A percentile compares a stretch with the other conserved stretches of the same genome.
These are phyloP conservation scores for Tyrophagus putrescentiae DNA, from an alignment of 1,140 invertebrate genomes.

Conservation along the genomic window DNA sequence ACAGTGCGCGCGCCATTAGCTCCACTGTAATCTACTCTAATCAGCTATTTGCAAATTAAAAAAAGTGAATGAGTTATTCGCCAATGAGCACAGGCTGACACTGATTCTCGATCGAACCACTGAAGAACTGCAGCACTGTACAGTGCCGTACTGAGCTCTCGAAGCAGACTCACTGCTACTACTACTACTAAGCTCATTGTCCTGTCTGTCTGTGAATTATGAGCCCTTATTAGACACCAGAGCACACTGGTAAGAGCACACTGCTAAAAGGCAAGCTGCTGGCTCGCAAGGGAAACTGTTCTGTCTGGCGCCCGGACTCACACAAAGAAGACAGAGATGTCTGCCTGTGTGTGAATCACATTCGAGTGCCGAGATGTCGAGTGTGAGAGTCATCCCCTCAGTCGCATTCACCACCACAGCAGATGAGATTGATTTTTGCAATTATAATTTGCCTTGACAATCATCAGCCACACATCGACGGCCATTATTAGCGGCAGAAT, in stretches of 20 bases:
- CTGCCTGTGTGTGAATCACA: no score
- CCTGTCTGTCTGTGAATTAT: conserved; percentile 4
- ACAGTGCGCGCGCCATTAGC: no score
- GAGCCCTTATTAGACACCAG: background rate
- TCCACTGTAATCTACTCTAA: conserved; percentile 10
- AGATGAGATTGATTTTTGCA: conserved; percentile 16
- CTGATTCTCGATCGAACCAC: conserved; percentile 5
- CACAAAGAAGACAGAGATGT: no score
- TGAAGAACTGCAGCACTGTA: background rate
- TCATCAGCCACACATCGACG: background rate
- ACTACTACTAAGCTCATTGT: no score
- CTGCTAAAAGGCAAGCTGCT: conserved; percentile 8
- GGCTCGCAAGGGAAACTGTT: background rate
- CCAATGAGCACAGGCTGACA: background rate
- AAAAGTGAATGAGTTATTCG: conserved; percentile 14
- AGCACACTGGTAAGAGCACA: background rate
- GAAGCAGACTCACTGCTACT: no score
- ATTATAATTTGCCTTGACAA: conserved; percentile 7
- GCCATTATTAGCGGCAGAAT: conserved; percentile 2
- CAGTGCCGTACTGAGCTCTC: no score
- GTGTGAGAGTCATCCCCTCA: background rate
- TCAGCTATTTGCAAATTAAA: conserved; percentile 11
- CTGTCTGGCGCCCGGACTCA: no score
- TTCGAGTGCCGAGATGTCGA: background rate
- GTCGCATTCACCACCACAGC: background rate